Base-by-base conservation (phyloP, 2,797 vertebrate species). In the Parotocinclus haroldoi region DNA sequence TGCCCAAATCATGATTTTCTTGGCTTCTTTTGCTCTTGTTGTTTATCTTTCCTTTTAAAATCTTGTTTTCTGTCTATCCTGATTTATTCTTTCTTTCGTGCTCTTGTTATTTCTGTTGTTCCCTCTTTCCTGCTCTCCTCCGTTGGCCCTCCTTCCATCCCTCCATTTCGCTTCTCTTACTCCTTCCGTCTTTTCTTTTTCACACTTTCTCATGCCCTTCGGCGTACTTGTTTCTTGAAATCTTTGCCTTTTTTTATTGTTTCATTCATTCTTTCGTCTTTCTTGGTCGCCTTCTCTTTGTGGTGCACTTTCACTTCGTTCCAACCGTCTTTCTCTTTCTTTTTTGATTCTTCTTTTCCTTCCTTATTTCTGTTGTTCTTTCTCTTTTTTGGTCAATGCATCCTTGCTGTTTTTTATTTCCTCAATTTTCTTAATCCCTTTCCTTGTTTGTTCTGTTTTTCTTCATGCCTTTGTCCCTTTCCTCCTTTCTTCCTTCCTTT, bases 321-420 rank as follows among this genome's bases (percentile, higher is more conserved):
- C 12, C 7, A 3, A 6, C 12, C 3, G 1, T 57, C 8, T 13
- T 10, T 61, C 9, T 52, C 10, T 49, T 44, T 45, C 68, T 64
- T 63, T 66, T 54, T 72, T 69, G 74, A 66, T 46, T 5, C 66
- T 61, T 38, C 16, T 73, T 48, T n/a, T 27, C 27, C 27, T 27
- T 27, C 5, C 5, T 27, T 27, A 5, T 27, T 2, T 27, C 27
- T n/a, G n/a, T n/a, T n/a, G 5, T 42, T 57, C 8, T 13, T 10
- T 61, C 9, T 52, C 10, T 49, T 44, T 45, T 66, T 64, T 63
- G 64, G 54, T 72, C 68, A 74, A 66, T 46, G 5, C 66, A 58
- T 38, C 16, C 72, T 48, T n/a, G 2, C 27, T 5, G n/a, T 27
- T 27, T 27, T 27, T 27, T 27, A 5, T 27, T 2, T 27, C 27